phyloP scores from a whole-genome alignment of 2,113 vertebrate species.

The Carlito syrichta region DNA sequence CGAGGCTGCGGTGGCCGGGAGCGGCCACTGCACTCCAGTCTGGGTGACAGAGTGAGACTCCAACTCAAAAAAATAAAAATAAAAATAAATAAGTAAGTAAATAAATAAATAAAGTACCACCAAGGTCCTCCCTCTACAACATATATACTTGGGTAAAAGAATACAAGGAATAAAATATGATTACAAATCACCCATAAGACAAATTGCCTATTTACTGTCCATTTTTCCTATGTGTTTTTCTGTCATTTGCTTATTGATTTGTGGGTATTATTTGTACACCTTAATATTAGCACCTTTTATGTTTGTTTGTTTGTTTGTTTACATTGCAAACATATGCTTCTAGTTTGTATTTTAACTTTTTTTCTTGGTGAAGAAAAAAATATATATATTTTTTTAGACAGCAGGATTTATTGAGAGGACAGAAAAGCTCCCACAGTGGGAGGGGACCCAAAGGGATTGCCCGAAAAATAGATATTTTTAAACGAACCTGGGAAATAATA shows the following conservation, averaged over 20 bases:
- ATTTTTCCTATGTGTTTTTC: background rate
- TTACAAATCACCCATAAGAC: conserved; percentile 26
- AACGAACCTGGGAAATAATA: conserved; percentile 29
- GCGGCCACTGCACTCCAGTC: too few relatives aligned
- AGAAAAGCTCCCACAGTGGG: too few relatives aligned
- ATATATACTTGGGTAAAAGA: background rate
- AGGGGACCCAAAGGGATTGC: too few relatives aligned
- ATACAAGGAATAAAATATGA: background rate
- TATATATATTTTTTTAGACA: too few relatives aligned
- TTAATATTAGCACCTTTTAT: background rate
- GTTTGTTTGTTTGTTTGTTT: background rate
- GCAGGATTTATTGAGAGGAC: too few relatives aligned
- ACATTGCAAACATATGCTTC: background rate
- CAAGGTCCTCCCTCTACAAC: background rate
- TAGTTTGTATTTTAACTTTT: conserved; percentile 21
- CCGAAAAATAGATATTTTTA: background rate
- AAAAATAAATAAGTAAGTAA: too few relatives aligned
- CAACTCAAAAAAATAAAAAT: too few relatives aligned
- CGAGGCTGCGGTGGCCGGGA: too few relatives aligned
- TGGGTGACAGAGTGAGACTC: too few relatives aligned
- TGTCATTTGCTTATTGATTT: background rate
- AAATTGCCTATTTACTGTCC: background rate
- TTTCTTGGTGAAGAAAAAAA: background rate
- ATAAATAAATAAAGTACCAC: too few relatives aligned
- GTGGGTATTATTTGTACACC: background rate